Percentiles rank a stretch among this genome's conserved stretches.
phyloP scores from a whole-genome alignment of 2,113 vertebrate species.

The Synodontis membranacea region DNA sequence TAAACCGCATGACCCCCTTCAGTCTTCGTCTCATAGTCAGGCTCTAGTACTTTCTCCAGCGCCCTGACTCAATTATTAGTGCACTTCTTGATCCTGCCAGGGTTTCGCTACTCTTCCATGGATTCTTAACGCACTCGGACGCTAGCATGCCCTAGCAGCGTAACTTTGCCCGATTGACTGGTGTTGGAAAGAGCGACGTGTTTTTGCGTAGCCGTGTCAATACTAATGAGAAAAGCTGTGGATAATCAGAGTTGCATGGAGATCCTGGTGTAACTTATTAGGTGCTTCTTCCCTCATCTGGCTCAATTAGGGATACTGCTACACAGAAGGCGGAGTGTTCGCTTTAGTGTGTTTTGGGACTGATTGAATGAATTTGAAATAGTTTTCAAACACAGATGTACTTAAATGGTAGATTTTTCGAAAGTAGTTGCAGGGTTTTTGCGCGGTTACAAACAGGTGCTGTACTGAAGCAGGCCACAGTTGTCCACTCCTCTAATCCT shows the following conservation, averaged over 20 bases:
- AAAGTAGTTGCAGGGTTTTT: not conserved
- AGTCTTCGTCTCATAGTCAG: not conserved
- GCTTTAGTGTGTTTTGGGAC: not conserved
- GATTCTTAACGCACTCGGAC: not conserved
- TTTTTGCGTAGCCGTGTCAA: conserved; percentile 47
- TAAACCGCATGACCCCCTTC: not conserved
- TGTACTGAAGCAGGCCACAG: conserved; percentile 60
- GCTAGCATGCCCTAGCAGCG: not conserved
- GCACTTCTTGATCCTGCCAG: not conserved
- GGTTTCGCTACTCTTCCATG: not conserved
- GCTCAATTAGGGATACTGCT: conserved; percentile 52
- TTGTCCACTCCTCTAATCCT: conserved; percentile 55
- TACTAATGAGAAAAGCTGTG: conserved; percentile 66
- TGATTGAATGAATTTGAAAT: conserved; percentile 26
- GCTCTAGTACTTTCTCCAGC: not conserved
- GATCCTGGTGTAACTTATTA: conserved; percentile 51
- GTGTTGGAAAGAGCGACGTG: not conserved
- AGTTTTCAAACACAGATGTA: not conserved
- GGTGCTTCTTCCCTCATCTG: conserved; percentile 48
- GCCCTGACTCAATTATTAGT: not conserved
- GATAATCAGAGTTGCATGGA: conserved; percentile 48
- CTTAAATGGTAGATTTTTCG: no score
- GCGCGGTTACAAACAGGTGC: conserved; percentile 57
- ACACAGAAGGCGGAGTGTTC: not conserved
- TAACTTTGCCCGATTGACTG: not conserved